Percentiles rank a stretch among this genome's conserved stretches.
Evolutionary conservation across 2,888 invertebrate species (phyloP).

Genomic region (Ceramica pisi): DNA sequence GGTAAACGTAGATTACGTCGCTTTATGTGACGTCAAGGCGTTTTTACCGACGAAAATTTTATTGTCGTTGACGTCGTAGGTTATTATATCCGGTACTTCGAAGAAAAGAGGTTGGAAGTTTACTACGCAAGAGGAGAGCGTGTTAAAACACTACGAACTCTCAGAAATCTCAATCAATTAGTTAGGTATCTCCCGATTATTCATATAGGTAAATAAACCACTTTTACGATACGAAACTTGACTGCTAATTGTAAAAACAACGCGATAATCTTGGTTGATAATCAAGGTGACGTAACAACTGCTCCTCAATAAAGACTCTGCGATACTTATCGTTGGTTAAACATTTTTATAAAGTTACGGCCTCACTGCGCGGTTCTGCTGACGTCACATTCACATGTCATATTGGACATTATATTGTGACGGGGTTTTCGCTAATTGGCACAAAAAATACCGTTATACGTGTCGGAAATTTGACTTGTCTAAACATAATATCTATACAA

Average conservation of each 20-base stretch:
- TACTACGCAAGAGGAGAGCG: neutral
- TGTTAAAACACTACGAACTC: neutral
- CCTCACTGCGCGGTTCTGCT: neutral
- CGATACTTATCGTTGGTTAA: slow-evolving; percentile 23
- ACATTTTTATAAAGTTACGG: slow-evolving; percentile 7
- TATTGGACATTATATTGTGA: neutral
- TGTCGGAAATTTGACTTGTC: neutral
- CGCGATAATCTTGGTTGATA: slow-evolving; percentile 33
- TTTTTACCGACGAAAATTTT: slow-evolving; percentile 21
- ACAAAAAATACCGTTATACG: slow-evolving; percentile 9
- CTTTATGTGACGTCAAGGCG: slow-evolving; percentile 54
- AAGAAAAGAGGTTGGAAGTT: neutral
- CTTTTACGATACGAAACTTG: neutral
- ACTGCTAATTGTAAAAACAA: slow-evolving; percentile 17
- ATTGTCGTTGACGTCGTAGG: slow-evolving; percentile 11
- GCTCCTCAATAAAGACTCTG: slow-evolving; percentile 10
- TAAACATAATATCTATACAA: too few relatives aligned
- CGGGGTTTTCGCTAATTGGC: slow-evolving; percentile 8
- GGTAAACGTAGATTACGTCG: slow-evolving; percentile 37
- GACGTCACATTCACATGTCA: neutral
- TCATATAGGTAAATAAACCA: neutral
- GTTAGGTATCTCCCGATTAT: neutral
- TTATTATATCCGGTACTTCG: neutral
- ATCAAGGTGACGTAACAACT: slow-evolving; percentile 28
- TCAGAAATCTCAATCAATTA: neutral